Percentiles rank a stretch among this genome's conserved stretches.
Evolutionary conservation across 1,140 invertebrate species (phyloP).

Genomic region (Caenorhabditis tropicalis): DNA sequence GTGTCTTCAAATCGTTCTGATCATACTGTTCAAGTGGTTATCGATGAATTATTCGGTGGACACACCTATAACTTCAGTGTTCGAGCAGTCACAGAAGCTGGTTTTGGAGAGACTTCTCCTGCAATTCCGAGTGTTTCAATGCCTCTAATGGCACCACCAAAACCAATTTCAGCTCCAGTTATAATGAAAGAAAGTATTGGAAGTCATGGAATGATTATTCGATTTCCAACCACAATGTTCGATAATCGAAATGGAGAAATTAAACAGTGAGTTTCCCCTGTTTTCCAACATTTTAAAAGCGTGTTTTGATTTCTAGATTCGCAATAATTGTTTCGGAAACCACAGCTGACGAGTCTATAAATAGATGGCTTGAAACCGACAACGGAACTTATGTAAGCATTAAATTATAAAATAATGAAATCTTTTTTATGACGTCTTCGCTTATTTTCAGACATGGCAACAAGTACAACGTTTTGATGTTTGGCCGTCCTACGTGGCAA

Average conservation of each 20-base stretch:
- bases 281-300: background rate
- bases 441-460: slow-evolving; percentile 65
- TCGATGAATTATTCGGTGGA: slow-evolving; percentile 67
- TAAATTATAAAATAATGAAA: background rate
- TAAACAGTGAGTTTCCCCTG: background rate
- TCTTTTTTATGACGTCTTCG: background rate
- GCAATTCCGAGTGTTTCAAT: slow-evolving; percentile 51
- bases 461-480: slow-evolving; percentile 64
- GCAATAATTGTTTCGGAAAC: slow-evolving; percentile 67
- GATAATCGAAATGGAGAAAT: slow-evolving; percentile 63
- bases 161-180: slow-evolving; percentile 43
- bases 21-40: slow-evolving; percentile 54
- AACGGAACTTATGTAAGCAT: slow-evolving; percentile 51
- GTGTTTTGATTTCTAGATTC: slow-evolving; percentile 33
- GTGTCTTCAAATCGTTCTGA: slow-evolving; percentile 39
- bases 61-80: slow-evolving; percentile 62
- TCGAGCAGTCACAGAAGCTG: slow-evolving; percentile 67
- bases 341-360: slow-evolving; percentile 57
- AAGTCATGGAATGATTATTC: slow-evolving; percentile 26
- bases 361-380: slow-evolving; percentile 49
- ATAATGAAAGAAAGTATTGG: slow-evolving; percentile 41
- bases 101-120: slow-evolving; percentile 53
- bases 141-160: slow-evolving; percentile 65
- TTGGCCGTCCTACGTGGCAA: slow-evolving; percentile 68
- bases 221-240: slow-evolving; percentile 62